Evolutionary conservation across 2,113 vertebrate species (phyloP).

Genomic region (Artemisiospiza belli): DNA sequence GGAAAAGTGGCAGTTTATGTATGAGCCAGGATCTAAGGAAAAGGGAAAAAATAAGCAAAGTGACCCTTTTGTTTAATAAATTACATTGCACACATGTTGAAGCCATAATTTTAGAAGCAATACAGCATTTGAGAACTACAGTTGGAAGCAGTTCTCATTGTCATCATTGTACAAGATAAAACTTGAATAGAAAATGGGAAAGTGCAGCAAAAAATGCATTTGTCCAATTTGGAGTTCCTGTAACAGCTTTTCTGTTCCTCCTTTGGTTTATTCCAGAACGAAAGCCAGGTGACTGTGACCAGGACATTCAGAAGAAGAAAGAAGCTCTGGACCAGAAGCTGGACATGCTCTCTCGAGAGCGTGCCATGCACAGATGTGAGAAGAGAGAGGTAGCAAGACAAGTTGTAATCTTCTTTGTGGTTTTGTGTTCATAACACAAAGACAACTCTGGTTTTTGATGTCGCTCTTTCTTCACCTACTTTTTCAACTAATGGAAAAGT

Average conservation of each 20-base stretch:
- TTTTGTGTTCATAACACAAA: background rate
- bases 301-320: constrained; percentile 73
- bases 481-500: background rate
- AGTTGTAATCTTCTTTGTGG: background rate
- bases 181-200: background rate
- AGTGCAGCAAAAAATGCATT: background rate
- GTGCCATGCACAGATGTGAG: constrained; percentile 73
- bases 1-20: background rate
- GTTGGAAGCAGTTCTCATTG: background rate
- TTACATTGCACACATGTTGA: background rate
- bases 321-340: constrained; percentile 75
- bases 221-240: background rate
- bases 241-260: background rate
- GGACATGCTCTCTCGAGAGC: constrained; percentile 76
- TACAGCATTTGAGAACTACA: background rate
- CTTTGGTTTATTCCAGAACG: constrained; percentile 57
- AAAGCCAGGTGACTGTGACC: constrained; percentile 62
- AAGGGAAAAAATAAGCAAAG: background rate
- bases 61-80: background rate
- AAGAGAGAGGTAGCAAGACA: constrained; percentile 48
- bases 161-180: background rate
- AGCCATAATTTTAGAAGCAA: background rate
- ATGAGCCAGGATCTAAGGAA: background rate
- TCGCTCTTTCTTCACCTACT: background rate
- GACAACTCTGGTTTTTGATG: background rate